Conservation (phyloP, 2,113 vertebrate genomes). For the Forbesichthys agassizii region DNA sequence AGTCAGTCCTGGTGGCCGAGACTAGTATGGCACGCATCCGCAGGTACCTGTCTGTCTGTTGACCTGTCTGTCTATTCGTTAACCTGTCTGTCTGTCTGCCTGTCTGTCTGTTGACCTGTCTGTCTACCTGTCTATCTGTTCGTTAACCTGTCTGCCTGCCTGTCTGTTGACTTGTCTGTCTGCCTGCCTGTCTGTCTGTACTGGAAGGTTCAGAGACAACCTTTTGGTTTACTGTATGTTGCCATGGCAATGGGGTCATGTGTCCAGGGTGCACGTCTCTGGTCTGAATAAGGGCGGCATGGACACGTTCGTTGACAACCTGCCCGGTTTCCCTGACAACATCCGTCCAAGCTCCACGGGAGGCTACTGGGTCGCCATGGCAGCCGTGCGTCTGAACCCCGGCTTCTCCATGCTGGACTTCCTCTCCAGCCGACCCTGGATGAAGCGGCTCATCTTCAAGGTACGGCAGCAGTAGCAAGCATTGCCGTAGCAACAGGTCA, state of each 20-base stretch:
- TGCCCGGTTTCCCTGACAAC: constrained; percentile 96
- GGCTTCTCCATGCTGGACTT: constrained; percentile 97
- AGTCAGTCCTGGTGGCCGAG: constrained; percentile 93
- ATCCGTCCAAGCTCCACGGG: constrained; percentile 89
- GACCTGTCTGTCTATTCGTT: not conserved
- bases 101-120: not conserved
- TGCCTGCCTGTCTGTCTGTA: not conserved
- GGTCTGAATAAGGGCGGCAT: constrained; percentile 95
- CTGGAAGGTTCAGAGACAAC: not conserved
- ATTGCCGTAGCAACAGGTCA: too few relatives aligned
- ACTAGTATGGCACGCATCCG: constrained; percentile 95
- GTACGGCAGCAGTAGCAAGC: constrained; percentile 55
- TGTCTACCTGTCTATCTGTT: not conserved
- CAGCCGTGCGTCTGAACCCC: constrained; percentile 83
- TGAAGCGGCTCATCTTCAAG: constrained; percentile 95
- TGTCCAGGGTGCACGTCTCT: constrained; percentile 88
- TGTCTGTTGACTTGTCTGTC: not conserved
- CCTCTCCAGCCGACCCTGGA: constrained; percentile 89
- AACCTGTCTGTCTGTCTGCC: not conserved
- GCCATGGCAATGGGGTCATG: not conserved
- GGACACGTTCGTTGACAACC: constrained; percentile 93
- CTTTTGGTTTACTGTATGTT: too few relatives aligned
- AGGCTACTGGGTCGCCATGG: constrained; percentile 96
- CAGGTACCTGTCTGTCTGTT: constrained; percentile 68
- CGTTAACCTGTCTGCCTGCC: not conserved